These are phyloP conservation scores for Geococcyx californianus DNA, from an alignment of 2,113 vertebrate genomes.

Conservation along the genomic window DNA sequence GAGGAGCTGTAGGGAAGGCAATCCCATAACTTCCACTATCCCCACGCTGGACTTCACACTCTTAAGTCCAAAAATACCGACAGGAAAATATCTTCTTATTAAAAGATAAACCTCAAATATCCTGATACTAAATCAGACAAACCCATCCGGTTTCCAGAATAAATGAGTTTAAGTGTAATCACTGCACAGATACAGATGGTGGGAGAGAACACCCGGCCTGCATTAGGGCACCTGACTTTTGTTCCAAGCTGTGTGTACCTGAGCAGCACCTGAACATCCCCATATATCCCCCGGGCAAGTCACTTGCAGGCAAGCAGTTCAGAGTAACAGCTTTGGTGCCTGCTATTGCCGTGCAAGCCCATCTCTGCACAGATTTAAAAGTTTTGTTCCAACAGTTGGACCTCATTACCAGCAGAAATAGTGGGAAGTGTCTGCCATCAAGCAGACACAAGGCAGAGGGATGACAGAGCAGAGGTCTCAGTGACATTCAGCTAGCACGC, in stretches of 20 bases:
- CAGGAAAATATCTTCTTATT: neutral
- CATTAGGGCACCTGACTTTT: neutral
- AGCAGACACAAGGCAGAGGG: neutral
- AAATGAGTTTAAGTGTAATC: neutral
- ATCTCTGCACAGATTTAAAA: neutral
- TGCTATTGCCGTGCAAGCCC: rapidly evolving
- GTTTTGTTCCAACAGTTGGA: neutral
- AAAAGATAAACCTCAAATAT: neutral
- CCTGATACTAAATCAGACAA: neutral
- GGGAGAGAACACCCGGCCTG: neutral
- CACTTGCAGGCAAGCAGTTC: neutral
- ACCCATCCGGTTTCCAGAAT: neutral
- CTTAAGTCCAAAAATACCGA: neutral
- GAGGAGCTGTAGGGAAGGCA: neutral
- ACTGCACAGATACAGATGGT: neutral
- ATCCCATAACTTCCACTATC: neutral
- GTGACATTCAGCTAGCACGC: neutral
- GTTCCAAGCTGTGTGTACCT: neutral
- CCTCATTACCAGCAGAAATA: neutral
- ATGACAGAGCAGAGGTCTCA: neutral
- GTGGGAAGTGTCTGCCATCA: neutral
- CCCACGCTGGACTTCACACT: neutral
- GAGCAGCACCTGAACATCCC: neutral
- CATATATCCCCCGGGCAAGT: neutral
- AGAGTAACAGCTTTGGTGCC: neutral